These are phyloP conservation scores for Liasis olivaceus DNA, from an alignment of 2,797 vertebrate species.

Conservation along the genomic window DNA sequence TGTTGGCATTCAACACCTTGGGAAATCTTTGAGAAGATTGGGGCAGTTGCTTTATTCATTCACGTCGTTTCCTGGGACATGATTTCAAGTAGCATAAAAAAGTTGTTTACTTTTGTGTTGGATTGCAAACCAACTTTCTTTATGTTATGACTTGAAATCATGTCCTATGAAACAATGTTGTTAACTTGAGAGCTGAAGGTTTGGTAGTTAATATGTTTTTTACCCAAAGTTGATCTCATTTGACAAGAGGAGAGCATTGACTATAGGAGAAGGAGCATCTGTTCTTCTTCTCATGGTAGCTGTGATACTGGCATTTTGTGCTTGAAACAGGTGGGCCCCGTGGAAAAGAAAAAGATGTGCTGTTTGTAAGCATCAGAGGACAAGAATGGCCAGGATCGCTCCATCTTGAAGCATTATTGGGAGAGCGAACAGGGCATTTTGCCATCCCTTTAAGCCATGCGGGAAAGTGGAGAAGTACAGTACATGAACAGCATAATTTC, in stretches of 20 bases:
- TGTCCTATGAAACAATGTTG: too few species aligned
- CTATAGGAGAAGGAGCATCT: neutral
- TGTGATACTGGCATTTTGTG: neutral
- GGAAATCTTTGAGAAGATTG: neutral
- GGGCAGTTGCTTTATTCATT: neutral
- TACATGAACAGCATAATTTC: neutral
- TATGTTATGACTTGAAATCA: too few species aligned
- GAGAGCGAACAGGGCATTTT: neutral
- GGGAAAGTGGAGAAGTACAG: neutral
- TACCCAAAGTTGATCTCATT: neutral
- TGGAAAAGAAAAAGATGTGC: neutral
- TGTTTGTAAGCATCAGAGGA: neutral
- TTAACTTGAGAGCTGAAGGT: neutral
- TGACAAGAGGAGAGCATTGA: neutral
- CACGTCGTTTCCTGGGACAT: neutral
- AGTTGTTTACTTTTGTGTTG: neutral
- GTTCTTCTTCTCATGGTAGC: neutral
- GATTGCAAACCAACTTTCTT: neutral
- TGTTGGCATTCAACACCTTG: neutral
- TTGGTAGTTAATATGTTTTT: neutral
- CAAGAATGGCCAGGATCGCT: neutral
- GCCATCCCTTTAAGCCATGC: neutral
- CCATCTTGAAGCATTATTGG: neutral
- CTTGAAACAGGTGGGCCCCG: neutral
- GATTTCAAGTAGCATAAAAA: neutral